Base-by-base conservation (phyloP, 2,113 vertebrate genomes). In the Ageneiosus marmoratus region DNA sequence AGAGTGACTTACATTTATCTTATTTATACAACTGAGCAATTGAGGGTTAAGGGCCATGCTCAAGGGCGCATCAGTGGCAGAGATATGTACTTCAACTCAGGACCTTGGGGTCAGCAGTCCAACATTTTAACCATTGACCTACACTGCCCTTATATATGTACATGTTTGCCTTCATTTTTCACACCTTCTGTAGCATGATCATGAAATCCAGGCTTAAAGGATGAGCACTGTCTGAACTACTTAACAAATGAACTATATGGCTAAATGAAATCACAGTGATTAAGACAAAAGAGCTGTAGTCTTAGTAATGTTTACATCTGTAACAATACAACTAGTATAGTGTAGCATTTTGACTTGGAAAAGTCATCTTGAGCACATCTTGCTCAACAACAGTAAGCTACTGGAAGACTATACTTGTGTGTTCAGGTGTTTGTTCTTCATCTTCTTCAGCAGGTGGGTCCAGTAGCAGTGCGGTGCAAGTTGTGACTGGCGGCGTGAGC, bases 391-490 rank as follows among this genome's bases (percentile, higher is more conserved):
- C 67, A 44, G 4, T 69, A 44, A 44, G 34, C 22, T 24, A 24
- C 10, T 70, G 3, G 44, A 20, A 24, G 11, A 44, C 22, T 37
- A 44, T 44, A 24, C 37, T 69, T 29, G 18, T 16, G 34, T 34
- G 16, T 20, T 65, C 15, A 58, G 12, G 24, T 18, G 4, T 44
- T 41, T 24, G 1, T 69, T 10, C 37, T 11, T 60, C 55, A 86
- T 80, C 80, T 50, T 83, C 80, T 44, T 87, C 80, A 24, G 50
- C 75, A 77, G 87, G 83, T 80, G 81, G 67, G 56, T 83, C 69
- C 60, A 79, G 24, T 32, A 77, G 83, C 27, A 77, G 80, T 48
- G 53, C 74, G n/a, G 44, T 69, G 41, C 51, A 37, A 55, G 63
- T 55, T 78, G 75, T 79, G 44, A 77, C 50, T 4, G 46, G 63